Evolutionary conservation across 2,888 invertebrate genomes (phyloP), one percentile per base, ranked within the genome.

Genomic region (Sialis fuliginosa): DNA sequence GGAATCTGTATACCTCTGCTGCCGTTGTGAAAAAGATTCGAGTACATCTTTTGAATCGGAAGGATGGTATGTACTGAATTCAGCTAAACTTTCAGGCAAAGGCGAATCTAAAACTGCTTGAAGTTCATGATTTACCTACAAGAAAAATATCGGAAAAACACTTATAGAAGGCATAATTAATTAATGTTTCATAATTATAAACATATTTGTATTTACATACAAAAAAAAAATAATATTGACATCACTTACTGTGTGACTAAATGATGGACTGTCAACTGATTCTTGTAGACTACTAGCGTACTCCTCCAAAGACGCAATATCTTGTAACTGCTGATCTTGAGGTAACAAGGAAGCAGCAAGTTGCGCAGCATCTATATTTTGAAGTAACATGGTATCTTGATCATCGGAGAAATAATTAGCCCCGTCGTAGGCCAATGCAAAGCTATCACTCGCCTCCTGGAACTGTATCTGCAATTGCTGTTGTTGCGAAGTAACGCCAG

Each of bases 81-180:
- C 85, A 22, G 87, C 84, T 54, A 83, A 63, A 49, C 83, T 81
- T 65, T 86, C 84, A 2, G 85, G 84, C 43, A 86, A 63, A 1
- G 81, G 85, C 10, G 82, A 84, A 61, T 85, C 81, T 31, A 85
- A 69, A 30, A 85, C 77, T 1, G 83, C 81, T 59, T 84, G 84
- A 8, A 85, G 69, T 52, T 83, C 78, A 49, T 81, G 76, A 60
- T 79, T 81, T 10, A 80, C 22, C 22, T 22, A 22, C 22, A 4
- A 22, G 22, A 22, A 22, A 22, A 22, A 22, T 22, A 22, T 22
- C 22, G 22, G 4, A 22, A 22, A 22, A 22, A 22, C 22, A 22
- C 2, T 22, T 22, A 22, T 22, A 22, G 22, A 22, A n/a, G n/a
- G n/a, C n/a, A n/a, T n/a, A n/a, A n/a, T n/a, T n/a, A n/a, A n/a